Evolutionary conservation across 2,888 invertebrate species (phyloP), one percentile per base, ranked within the genome.

Genomic region (Heliothis peltigera): DNA sequence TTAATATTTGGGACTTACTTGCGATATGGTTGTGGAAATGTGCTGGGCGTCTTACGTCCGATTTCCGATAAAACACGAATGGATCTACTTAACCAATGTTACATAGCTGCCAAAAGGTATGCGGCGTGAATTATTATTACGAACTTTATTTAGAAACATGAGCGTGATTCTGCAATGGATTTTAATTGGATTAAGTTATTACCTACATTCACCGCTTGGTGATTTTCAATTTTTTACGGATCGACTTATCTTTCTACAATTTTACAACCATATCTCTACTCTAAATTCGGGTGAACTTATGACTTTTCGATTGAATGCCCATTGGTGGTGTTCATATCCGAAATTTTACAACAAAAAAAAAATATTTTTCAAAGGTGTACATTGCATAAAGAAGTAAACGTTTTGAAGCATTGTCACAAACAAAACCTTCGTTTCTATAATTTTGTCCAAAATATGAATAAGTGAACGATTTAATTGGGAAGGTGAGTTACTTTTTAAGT

Each of bases 401-500:
- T 35, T 18, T 58, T 39, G 8, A 64, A 44, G 47, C 17, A 43
- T 51, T 60, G 21, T 56, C 21, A 22, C 18, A 57, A 54, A 53
- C n/a, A 8, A 57, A 28, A 46, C 19, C 49, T 59, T 43, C 25
- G 57, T 60, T 60, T 32, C 28, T 53, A 69, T 58, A 48, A 28
- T 44, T 51, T 62, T 5, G 59, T 57, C 19, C 28, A 21, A 69
- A 60, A 52, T 47, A 42, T 48, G 53, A 49, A 43, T 46, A 18
- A 54, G 68, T 68, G 62, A 51, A 43, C 18, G 32, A 52, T 72
- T 72, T 18, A 44, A 58, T 60, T 58, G 63, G 39, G 59, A 51
- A 80, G 83, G 87, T 88, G 85, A 86, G 87, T 87, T 85, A 74
- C 53, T 70, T 81, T 68, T 73, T 71, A 64, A 75, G 74, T 66